phyloP scores from a whole-genome alignment of 2,888 invertebrate genomes.

The Stenchaetothrips biformis region DNA sequence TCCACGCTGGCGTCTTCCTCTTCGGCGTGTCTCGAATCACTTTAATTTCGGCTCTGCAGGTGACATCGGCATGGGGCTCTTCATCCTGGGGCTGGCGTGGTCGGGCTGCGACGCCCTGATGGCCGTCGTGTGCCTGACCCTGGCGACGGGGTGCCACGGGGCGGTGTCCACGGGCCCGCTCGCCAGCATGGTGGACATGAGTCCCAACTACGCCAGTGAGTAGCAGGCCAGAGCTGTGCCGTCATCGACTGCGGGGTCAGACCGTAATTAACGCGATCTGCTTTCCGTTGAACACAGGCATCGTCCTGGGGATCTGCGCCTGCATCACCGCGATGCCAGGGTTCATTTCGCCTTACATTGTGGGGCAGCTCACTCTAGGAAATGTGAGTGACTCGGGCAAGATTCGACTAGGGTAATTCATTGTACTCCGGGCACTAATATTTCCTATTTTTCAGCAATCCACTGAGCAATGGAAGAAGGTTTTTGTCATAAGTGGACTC shows the following conservation, averaged over 20 bases:
- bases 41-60: conserved; percentile 43
- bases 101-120: conserved; percentile 57
- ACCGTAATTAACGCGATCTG: not conserved
- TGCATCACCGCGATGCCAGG: conserved; percentile 55
- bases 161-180: conserved; percentile 62
- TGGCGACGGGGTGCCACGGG: conserved; percentile 61
- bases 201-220: conserved; percentile 46
- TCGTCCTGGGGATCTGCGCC: conserved; percentile 57
- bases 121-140: conserved; percentile 57
- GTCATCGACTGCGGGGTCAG: not conserved
- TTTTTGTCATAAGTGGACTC: conserved; percentile 53
- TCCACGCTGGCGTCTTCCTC: conserved; percentile 32
- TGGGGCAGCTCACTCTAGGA: conserved; percentile 57
- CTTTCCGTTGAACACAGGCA: not conserved
- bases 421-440: not conserved
- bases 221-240: not conserved
- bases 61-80: conserved; percentile 56
- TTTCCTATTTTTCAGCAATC: conserved; percentile 52
- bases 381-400: conserved; percentile 51
- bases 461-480: conserved; percentile 56
- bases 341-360: conserved; percentile 59
- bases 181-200: conserved; percentile 62
- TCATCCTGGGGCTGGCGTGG: conserved; percentile 57
- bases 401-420: too few species aligned
- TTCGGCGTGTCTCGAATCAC: not conserved